phyloP scores from a whole-genome alignment of 2,113 vertebrate genomes.

The Mola mola region DNA sequence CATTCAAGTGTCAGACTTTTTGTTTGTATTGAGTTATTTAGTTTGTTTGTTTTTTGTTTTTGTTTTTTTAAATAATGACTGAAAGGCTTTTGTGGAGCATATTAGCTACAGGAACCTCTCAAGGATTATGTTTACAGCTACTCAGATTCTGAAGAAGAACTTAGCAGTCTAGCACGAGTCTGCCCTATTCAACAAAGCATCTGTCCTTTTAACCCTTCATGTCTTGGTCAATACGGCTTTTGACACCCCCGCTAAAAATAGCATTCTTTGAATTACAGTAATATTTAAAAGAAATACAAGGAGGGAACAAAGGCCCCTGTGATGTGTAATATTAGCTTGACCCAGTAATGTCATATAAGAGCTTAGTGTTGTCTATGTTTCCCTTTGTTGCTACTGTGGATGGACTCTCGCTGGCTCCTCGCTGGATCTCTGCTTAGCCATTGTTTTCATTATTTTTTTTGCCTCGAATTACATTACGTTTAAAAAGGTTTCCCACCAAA shows the following conservation, averaged over 20 bases:
- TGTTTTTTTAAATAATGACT: conserved; percentile 2
- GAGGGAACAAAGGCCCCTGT: conserved; percentile 34
- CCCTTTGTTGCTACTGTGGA: neutral
- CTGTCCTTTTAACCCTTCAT: neutral
- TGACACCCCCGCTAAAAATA: conserved; percentile 11
- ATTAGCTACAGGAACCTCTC: conserved; percentile 12
- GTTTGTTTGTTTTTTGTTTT: too few relatives aligned
- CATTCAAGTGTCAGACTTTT: conserved; percentile 35
- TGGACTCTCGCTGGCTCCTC: neutral
- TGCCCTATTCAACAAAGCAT: too few relatives aligned
- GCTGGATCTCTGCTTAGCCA: neutral
- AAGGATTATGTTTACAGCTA: too few relatives aligned
- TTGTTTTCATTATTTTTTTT: neutral
- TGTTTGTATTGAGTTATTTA: too few relatives aligned
- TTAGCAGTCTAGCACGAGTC: too few relatives aligned
- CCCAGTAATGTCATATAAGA: conserved; percentile 70
- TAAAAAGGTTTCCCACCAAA: neutral
- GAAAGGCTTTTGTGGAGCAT: conserved; percentile 6
- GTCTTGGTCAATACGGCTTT: conserved; percentile 6
- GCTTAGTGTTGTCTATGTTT: conserved; percentile 26
- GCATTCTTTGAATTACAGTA: conserved; percentile 31
- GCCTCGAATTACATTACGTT: neutral
- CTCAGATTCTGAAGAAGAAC: too few relatives aligned
- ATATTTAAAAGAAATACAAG: conserved; percentile 50
- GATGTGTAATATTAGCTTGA: conserved; percentile 66